Conservation (phyloP, 2,888 invertebrate species). For the Diloba caeruleocephala region DNA sequence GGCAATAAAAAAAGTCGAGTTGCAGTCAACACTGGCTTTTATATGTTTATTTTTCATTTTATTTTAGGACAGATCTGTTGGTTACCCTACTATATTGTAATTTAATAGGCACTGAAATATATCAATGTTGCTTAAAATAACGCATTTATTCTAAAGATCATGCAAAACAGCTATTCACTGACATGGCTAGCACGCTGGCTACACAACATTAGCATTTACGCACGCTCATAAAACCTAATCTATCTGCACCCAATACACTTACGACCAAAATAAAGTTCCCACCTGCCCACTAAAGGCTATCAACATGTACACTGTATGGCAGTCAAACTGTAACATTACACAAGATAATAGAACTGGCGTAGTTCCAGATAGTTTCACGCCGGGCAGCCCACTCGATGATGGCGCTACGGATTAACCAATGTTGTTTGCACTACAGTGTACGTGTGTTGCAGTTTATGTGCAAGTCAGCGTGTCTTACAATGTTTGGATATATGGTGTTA, state of each 20-base stretch:
- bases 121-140: too few species aligned
- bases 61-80: too few species aligned
- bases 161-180: slow-evolving; percentile 9
- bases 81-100: too few species aligned
- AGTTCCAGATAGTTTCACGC: slow-evolving; percentile 73
- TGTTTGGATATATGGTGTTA: slow-evolving; percentile 26
- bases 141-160: slow-evolving; percentile 19
- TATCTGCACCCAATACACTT: slow-evolving; percentile 39
- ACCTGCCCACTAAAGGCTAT: slow-evolving; percentile 46
- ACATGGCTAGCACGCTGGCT: background rate
- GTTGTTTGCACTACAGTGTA: slow-evolving; percentile 64
- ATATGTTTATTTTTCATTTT: too few species aligned
- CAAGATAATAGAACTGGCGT: slow-evolving; percentile 79
- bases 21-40: too few species aligned
- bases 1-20: too few species aligned
- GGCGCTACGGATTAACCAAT: slow-evolving; percentile 73
- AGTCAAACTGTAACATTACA: slow-evolving; percentile 56
- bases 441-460: slow-evolving; percentile 46
- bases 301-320: slow-evolving; percentile 49
- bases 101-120: too few species aligned
- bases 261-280: slow-evolving; percentile 39
- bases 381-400: slow-evolving; percentile 64
- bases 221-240: slow-evolving; percentile 34
- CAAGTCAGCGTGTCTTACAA: slow-evolving; percentile 37
- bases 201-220: slow-evolving; percentile 19